Evolutionary conservation across 2,797 vertebrate species (phyloP), one percentile per base, ranked within the genome.

Genomic region (Odontamblyopus lacepedii): DNA sequence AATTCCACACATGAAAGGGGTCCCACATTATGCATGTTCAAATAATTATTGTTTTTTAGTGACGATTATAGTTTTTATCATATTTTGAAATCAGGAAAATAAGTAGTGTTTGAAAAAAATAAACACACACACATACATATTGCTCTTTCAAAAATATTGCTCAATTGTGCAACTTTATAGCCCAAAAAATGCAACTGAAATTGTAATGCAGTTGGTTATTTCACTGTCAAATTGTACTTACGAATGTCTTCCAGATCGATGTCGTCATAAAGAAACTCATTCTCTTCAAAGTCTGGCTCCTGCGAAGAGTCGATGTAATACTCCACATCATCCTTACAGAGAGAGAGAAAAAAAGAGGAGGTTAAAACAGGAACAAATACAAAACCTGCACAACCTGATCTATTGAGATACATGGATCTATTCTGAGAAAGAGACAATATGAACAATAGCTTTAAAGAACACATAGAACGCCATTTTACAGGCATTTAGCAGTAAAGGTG

Each of bases 231-330:
- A 15, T 15, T 76, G 23, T 38, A 91, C 95, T 91, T 91, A 98
- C 96, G 93, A 86, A 96, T 94, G 77, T 97, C 96, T 67, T 98
- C 96, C 82, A 97, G 93, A 85, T 97, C 95, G 59, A 98, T 91
- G 86, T 98, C 96, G 4, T 97, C 96, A 0, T 97, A 98, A 7
- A 97, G 92, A 74, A 97, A 97, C 91, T 96, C 96, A 0, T 98
- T 98, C 89, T 97, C 96, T 86, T 98, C 95, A 18, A 97, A 98
- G 90, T 97, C 96, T 0, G 96, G 96, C 80, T 97, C 96, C 90
- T 97, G 96, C 1, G 96, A 97, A 1, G 96, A 97, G 90, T 98
- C 96, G 0, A 96, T 91, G 1, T 98, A 98, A 77, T 97, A 98
- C 81, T 97, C 96, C 1, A 98, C 96, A 0, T 97, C 96, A 0